Conservation (phyloP, 2,797 vertebrate species). For the Rallus crepitans region DNA sequence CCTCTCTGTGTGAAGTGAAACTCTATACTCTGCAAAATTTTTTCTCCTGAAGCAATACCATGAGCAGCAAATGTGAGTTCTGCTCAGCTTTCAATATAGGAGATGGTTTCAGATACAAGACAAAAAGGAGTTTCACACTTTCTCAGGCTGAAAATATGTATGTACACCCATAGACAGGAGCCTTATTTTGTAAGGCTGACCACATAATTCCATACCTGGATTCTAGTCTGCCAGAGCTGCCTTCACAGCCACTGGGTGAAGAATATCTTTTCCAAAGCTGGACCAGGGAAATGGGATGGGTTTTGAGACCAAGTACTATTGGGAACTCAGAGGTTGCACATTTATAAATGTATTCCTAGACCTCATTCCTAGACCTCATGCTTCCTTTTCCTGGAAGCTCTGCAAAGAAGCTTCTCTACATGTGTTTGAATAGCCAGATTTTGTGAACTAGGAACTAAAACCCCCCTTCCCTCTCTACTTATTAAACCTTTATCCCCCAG, state of each 20-base stretch:
- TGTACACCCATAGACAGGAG: neutral
- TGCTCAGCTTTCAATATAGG: neutral
- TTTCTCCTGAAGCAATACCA: neutral
- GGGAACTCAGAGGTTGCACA: neutral
- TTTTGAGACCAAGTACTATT: neutral
- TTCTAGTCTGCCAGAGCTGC: neutral
- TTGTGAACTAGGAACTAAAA: neutral
- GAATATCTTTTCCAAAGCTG: neutral
- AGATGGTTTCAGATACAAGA: neutral
- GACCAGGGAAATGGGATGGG: neutral
- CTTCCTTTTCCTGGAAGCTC: neutral
- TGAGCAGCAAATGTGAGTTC: neutral
- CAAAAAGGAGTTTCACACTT: neutral
- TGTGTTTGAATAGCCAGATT: neutral
- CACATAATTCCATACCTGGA: neutral
- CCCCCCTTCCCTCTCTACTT: neutral
- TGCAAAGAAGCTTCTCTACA: neutral
- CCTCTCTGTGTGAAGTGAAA: neutral
- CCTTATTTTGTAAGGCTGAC: neutral
- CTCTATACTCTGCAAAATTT: neutral
- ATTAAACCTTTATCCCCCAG: neutral
- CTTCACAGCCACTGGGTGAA: neutral
- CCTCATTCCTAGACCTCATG: neutral
- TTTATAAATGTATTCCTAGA: neutral
- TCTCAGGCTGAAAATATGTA: neutral